Percentiles rank a stretch among this genome's conserved stretches.
Conservation (phyloP, 2,888 invertebrate species). For the Chirona hameri region DNA sequence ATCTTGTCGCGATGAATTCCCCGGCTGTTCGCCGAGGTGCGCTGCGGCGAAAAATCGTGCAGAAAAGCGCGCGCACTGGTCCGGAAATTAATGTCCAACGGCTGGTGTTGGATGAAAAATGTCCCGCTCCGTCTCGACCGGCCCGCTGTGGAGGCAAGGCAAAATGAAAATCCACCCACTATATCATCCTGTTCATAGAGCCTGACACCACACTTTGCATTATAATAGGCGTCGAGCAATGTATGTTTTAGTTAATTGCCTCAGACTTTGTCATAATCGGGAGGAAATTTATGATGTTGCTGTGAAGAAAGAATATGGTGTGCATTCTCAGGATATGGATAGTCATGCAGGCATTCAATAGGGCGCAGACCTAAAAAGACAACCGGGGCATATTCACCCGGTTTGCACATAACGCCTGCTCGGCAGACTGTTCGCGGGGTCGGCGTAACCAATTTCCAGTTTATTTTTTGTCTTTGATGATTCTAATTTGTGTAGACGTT, state of each 20-base stretch:
- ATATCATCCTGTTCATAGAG: constrained; percentile 5
- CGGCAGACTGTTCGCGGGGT: too few species aligned
- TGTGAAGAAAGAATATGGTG: not conserved
- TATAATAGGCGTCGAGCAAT: not conserved
- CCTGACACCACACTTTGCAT: not conserved
- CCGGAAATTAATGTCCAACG: constrained; percentile 4
- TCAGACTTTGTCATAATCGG: not conserved
- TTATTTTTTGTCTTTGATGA: too few species aligned
- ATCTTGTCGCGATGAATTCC: not conserved
- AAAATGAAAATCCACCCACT: not conserved
- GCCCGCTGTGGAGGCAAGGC: not conserved
- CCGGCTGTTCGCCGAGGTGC: not conserved
- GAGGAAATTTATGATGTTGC: not conserved
- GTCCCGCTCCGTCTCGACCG: not conserved
- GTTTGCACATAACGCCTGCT: too few species aligned
- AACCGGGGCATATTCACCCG: too few species aligned
- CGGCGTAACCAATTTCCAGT: too few species aligned
- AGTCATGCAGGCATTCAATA: too few species aligned
- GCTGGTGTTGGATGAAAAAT: constrained; percentile 4
- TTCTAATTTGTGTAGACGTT: too few species aligned
- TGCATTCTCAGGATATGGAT: not conserved
- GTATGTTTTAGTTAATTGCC: not conserved
- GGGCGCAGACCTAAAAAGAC: too few species aligned
- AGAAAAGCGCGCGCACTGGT: not conserved
- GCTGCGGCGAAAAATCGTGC: constrained; percentile 3